Base-by-base conservation (phyloP, 2,113 vertebrate genomes). In the Forbesichthys papilliferus region DNA sequence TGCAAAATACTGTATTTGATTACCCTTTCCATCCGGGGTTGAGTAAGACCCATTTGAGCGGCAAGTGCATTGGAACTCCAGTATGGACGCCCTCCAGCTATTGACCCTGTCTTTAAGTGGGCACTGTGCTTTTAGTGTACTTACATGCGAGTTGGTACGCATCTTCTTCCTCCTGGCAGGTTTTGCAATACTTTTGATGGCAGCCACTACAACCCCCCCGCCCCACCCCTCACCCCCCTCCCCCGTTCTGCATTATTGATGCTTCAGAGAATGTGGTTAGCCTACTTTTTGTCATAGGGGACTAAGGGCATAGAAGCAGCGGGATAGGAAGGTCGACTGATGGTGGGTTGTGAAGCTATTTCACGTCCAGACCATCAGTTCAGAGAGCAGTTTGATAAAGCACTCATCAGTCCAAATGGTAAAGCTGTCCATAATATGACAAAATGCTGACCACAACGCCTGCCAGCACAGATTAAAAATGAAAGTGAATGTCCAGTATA, bases 21-120 rank as follows among this genome's bases (percentile, higher is more conserved):
- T 91, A 88, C 75, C 74, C 64, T 64, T 69, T 73, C 80, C 42
- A 75, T 74, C 78, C 63, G 53, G 71, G 61, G 77, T 87, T 87
- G 88, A 91, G 81, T 85, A 78, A 90, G 88, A 92, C 89, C 82
- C 87, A 90, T 92, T 86, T 91, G 89, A 90, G 82, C 82, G 81
- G 78, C 49, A 85, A 75, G 11, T 77, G 81, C 69, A 48, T 74
- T 73, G 71, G 82, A 89, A 91, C 85, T 86, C 84, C 85, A 86
- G 90, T 90, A 89, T 91, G 89, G 88, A 90, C 82, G 33, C 81
- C 88, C 89, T 92, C 90, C 89, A 91, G 90, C 82, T 90, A 92
- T 91, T 90, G 90, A 92, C 89, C 88, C 80, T 68, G 81, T 82
- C 86, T 88, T 84, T 88, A 92, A 89, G 82, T 85, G 76, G 78